Percentiles rank a stretch among this genome's conserved stretches.
phyloP scores from a whole-genome alignment of 2,113 vertebrate genomes.

The Hiodon alosoides region DNA sequence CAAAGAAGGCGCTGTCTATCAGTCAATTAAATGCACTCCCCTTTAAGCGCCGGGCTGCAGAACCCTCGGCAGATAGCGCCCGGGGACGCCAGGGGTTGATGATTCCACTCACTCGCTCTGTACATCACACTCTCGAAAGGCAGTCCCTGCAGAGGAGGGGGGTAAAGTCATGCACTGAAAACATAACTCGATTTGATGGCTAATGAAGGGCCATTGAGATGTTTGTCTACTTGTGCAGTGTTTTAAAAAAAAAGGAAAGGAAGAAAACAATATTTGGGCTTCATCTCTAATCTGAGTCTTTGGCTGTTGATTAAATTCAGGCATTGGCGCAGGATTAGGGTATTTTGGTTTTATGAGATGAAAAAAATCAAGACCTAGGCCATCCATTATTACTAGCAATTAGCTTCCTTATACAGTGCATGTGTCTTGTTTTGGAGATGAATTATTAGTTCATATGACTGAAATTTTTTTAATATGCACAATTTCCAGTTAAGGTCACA shows the following conservation, averaged over 20 bases:
- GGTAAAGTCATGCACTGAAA: constrained; percentile 82
- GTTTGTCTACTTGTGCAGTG: constrained; percentile 72
- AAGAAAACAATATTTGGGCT: not conserved
- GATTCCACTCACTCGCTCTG: constrained; percentile 75
- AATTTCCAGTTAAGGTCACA: too few species aligned
- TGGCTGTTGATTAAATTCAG: too few species aligned
- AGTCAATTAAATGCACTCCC: constrained; percentile 84
- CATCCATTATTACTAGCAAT: too few species aligned
- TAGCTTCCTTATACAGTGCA: too few species aligned
- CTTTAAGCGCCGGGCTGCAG: constrained; percentile 71
- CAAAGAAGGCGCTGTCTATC: constrained; percentile 86
- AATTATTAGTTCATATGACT: too few species aligned
- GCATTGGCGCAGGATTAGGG: too few species aligned
- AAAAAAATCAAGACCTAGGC: too few species aligned
- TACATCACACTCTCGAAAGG: constrained; percentile 76
- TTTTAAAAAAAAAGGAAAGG: constrained; percentile 44
- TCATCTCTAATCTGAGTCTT: not conserved
- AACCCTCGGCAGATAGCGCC: constrained; percentile 73
- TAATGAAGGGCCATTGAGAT: constrained; percentile 85
- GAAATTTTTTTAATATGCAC: too few species aligned
- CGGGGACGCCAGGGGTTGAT: constrained; percentile 72
- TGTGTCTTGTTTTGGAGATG: too few species aligned
- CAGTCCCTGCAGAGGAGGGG: constrained; percentile 67
- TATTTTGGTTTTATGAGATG: too few species aligned
- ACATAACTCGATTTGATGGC: constrained; percentile 86